Base-by-base conservation (phyloP, 1,140 invertebrate genomes). In the Drosophila arawakana region DNA sequence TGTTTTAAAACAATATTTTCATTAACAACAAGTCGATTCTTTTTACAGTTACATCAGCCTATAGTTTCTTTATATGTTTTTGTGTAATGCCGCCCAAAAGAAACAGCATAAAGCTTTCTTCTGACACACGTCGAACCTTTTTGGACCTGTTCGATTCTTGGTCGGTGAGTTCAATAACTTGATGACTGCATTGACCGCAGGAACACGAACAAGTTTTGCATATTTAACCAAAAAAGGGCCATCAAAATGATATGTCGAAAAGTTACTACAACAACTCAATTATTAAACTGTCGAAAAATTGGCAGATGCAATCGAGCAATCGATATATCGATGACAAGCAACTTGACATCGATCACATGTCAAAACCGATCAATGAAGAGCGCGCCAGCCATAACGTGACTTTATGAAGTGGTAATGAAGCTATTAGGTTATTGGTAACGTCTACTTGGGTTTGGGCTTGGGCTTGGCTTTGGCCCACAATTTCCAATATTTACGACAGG, bases 381-480 rank as follows among this genome's bases (percentile, higher is more conserved):
- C 80, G 76, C 60, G 88, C 80, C 77, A 30, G 25, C 4, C 80
- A 88, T 89, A 88, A 88, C 83, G 83, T 88, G 83, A 88, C 83
- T 83, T 88, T 88, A 88, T 88, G 83, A 89, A 88, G 83, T 88
- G 83, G 83, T 88, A 88, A 88, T 88, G 84, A 82, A 88, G 83
- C 84, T 59, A 88, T 88, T 88, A 88, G 84, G 52, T 63, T 76
- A 52, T 77, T 72, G 67, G 57, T 76, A 73, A 68, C 54, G 70
- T 75, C 39, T 21, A 21, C 37, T 7, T 15, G 52, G 25, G 43
- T 43, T 66, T 8, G 18, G 46, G 3, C 10, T 34, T 75, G 63
- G 57, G 47, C 77, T 69, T 55, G 66, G 82, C 72, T 78, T 74
- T 86, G 79, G 79, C 83, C 83, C 79, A 86, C 66, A 88, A 82